Evolutionary conservation across 2,888 invertebrate genomes (phyloP).

Genomic region (Aelia acuminata): DNA sequence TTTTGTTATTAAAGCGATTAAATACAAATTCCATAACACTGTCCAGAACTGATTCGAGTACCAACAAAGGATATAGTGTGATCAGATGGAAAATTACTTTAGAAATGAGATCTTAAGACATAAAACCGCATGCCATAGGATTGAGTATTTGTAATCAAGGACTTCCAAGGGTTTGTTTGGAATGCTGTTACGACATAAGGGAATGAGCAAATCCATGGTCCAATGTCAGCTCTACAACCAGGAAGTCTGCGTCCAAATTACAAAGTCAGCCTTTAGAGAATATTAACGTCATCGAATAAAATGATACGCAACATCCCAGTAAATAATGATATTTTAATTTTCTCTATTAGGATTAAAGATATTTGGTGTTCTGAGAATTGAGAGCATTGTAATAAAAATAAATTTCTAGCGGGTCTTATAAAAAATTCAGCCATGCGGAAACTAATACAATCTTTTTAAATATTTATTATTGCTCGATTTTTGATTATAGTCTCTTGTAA

Average conservation of each 20-base stretch:
- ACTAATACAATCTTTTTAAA: no score
- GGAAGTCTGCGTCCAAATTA: slow-evolving; percentile 23
- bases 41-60: background rate
- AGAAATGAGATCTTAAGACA: slow-evolving; percentile 17
- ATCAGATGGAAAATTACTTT: slow-evolving; percentile 1
- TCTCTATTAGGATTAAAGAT: background rate
- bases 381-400: background rate
- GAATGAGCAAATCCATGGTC: slow-evolving; percentile 23
- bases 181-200: slow-evolving; percentile 28
- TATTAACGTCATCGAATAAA: slow-evolving; percentile 9
- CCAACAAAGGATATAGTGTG: background rate
- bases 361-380: background rate
- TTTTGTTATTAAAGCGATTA: background rate
- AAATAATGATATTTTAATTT: background rate
- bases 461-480: no score
- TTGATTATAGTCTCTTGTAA: no score
- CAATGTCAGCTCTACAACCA: slow-evolving; percentile 40
- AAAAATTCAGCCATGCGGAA: no score
- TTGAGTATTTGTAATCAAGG: slow-evolving; percentile 30
- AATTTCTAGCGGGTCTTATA: background rate
- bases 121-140: slow-evolving; percentile 18
- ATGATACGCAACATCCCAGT: background rate
- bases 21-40: background rate
- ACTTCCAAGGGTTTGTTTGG: slow-evolving; percentile 24
- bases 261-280: background rate